Conservation (phyloP, 2,113 vertebrate genomes). For the Crotalus helleri region DNA sequence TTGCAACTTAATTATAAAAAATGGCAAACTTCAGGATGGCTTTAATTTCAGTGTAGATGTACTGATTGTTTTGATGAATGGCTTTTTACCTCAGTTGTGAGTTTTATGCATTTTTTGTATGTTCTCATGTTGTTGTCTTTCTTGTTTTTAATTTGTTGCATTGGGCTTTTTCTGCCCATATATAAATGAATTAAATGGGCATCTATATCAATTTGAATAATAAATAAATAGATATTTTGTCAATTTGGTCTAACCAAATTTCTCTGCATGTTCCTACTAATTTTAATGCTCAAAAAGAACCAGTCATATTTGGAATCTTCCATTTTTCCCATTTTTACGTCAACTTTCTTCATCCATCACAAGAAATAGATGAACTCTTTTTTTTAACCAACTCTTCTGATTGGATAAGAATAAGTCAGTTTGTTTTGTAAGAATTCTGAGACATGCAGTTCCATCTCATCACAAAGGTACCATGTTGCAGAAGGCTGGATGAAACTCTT, state of each 20-base stretch:
- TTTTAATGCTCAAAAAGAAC: background rate
- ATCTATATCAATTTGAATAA: background rate
- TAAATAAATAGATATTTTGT: background rate
- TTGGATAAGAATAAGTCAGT: background rate
- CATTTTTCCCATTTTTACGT: background rate
- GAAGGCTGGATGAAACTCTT: background rate
- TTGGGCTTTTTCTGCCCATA: background rate
- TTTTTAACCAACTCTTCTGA: background rate
- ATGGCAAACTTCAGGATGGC: conserved; percentile 4
- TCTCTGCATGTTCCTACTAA: background rate
- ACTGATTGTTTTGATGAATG: background rate
- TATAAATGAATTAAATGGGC: background rate
- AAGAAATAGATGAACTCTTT: no score
- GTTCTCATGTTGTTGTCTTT: background rate
- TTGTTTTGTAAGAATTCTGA: background rate
- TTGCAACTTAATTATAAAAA: conserved; percentile 26
- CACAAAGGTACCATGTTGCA: background rate
- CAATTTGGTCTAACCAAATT: background rate
- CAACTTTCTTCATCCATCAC: background rate
- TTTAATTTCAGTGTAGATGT: conserved; percentile 40
- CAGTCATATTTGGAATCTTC: background rate
- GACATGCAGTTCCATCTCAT: background rate
- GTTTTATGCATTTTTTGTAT: background rate
- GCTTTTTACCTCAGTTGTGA: background rate
- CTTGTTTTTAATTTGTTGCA: background rate